These are phyloP conservation scores for Perithous albicinctus DNA, from an alignment of 2,888 invertebrate species.

Conservation along the genomic window DNA sequence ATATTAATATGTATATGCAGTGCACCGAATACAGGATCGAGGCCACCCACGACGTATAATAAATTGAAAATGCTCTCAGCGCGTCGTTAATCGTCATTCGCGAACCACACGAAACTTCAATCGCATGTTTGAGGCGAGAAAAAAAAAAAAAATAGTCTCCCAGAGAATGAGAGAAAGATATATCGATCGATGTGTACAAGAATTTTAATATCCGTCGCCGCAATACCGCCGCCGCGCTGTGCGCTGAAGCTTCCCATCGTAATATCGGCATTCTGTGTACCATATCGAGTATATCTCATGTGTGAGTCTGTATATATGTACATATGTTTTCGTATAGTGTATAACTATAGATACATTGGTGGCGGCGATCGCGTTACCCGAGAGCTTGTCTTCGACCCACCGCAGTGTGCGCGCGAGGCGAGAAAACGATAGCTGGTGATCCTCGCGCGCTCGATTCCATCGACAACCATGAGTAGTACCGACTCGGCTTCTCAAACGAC, in stretches of 20 bases:
- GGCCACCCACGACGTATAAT: conserved; percentile 65
- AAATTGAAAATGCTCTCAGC: conserved; percentile 47
- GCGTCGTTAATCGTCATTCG: conserved; percentile 51
- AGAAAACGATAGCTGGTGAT: conserved; percentile 42
- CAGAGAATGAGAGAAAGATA: conserved; percentile 10
- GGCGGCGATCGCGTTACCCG: conserved; percentile 55
- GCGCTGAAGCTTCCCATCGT: conserved; percentile 16
- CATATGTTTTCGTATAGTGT: no score
- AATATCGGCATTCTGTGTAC: conserved; percentile 41
- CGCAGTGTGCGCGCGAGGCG: conserved; percentile 46
- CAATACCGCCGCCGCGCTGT: no score
- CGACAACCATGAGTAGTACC: conserved; percentile 9
- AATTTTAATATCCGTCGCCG: conserved; percentile 67
- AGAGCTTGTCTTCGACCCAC: conserved; percentile 54
- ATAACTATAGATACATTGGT: conserved; percentile 22
- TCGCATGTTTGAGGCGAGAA: conserved; percentile 14
- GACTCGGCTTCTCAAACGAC: background rate
- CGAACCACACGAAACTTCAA: conserved; percentile 53
- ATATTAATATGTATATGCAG: conserved; percentile 18
- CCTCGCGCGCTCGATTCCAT: conserved; percentile 36
- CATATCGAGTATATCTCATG: conserved; percentile 16
- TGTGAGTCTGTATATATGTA: conserved; percentile 14
- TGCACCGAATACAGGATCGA: conserved; percentile 33
- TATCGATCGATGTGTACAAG: conserved; percentile 38
- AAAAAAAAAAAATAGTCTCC: conserved; percentile 4